These are phyloP conservation scores for Strigops habroptila DNA, from an alignment of 2,113 vertebrate genomes.

Conservation along the genomic window DNA sequence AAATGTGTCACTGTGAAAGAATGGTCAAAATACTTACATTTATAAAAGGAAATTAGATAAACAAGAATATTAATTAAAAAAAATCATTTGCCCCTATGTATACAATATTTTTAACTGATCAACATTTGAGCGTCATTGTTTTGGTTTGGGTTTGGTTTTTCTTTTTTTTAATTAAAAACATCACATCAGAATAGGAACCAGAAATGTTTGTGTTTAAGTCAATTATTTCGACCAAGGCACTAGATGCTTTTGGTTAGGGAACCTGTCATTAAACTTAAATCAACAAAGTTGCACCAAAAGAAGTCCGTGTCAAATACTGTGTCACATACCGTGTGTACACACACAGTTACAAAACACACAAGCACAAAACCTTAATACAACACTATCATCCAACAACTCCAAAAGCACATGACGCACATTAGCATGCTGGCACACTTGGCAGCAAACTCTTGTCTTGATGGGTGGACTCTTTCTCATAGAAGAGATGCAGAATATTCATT, in stretches of 20 bases:
- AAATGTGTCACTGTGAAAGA: not conserved
- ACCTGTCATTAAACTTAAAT: not conserved
- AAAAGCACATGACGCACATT: conserved; percentile 27
- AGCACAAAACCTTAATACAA: conserved; percentile 3
- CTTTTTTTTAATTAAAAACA: not conserved
- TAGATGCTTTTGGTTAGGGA: not conserved
- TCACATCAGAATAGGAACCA: not conserved
- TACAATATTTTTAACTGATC: not conserved
- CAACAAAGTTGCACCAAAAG: conserved; percentile 65
- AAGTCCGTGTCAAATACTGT: not conserved
- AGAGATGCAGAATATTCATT: conserved; percentile 57
- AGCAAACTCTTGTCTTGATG: conserved; percentile 72
- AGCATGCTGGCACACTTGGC: conserved; percentile 66
- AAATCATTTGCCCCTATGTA: not conserved
- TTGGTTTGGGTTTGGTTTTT: not conserved
- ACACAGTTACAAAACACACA: not conserved
- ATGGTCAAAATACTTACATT: not conserved
- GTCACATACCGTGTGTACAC: not conserved
- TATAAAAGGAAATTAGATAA: not conserved
- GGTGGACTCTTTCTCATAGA: conserved; percentile 57
- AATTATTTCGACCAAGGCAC: not conserved
- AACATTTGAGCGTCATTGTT: not conserved
- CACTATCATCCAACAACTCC: not conserved
- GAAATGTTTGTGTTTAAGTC: not conserved
- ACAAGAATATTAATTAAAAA: not conserved